A percentile compares a stretch with the other conserved stretches of the same genome.
Evolutionary conservation across 2,888 invertebrate genomes (phyloP).

Genomic region (Odontothrips loti): DNA sequence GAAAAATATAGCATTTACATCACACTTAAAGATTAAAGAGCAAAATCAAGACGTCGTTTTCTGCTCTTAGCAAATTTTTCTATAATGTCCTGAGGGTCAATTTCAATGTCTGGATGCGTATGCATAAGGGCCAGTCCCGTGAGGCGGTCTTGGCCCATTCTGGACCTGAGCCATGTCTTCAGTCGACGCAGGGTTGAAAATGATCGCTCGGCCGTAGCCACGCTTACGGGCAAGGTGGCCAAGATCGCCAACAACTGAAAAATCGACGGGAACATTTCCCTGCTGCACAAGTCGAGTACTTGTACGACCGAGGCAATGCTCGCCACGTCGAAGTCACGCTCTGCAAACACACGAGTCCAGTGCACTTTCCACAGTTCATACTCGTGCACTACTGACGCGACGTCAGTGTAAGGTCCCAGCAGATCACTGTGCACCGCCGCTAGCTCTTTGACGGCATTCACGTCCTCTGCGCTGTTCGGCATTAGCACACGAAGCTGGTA

Average conservation of each 20-base stretch:
- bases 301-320: background rate
- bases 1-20: too few species aligned
- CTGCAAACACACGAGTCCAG: slow-evolving; percentile 38
- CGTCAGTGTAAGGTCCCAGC: too few species aligned
- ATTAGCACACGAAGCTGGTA: slow-evolving; percentile 31
- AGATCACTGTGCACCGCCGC: too few species aligned
- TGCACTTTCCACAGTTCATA: slow-evolving; percentile 29
- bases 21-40: too few species aligned
- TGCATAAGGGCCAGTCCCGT: slow-evolving; percentile 24
- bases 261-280: background rate
- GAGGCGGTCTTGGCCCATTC: slow-evolving; percentile 27
- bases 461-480: background rate
- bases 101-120: slow-evolving; percentile 20
- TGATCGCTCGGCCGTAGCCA: slow-evolving; percentile 19
- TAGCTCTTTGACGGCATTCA: too few species aligned
- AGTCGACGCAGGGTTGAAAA: slow-evolving; percentile 27
- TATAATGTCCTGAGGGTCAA: background rate
- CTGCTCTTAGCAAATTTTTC: background rate
- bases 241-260: background rate
- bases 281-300: background rate
- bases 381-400: background rate
- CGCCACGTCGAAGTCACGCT: background rate
- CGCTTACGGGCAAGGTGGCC: slow-evolving; percentile 19
- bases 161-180: slow-evolving; percentile 22
- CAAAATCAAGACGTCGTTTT: background rate